Evolutionary conservation across 30 jellyfish, hydroid and myxozoan species (phyloP).

Genomic region (Rhopilema esculentum): DNA sequence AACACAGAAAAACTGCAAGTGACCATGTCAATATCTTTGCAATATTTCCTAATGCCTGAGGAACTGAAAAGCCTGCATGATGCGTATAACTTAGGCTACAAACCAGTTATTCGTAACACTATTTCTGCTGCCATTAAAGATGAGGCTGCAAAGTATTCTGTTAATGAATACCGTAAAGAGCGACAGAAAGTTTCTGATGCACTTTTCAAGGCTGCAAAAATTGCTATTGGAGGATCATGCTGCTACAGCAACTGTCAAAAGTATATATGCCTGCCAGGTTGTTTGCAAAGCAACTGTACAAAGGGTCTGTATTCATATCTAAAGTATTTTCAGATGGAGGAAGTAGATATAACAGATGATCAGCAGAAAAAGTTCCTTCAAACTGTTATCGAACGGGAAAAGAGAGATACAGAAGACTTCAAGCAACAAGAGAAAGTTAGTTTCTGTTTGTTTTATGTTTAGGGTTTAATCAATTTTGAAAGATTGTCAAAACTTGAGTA

Average conservation of each 20-base stretch:
- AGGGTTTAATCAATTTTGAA: neutral
- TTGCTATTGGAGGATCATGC: conserved; percentile 69
- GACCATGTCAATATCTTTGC: conserved; percentile 68
- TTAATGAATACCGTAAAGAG: conserved; percentile 52
- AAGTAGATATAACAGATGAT: conserved; percentile 60
- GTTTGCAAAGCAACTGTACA: conserved; percentile 20
- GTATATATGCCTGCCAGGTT: conserved; percentile 45
- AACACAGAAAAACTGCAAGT: conserved; percentile 67
- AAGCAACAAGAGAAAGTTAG: conserved; percentile 69
- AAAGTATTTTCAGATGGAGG: conserved; percentile 70
- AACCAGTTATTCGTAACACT: conserved; percentile 69
- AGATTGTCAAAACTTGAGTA: too few relatives aligned
- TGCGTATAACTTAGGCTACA: conserved; percentile 67
- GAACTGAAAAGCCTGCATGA: conserved; percentile 70
- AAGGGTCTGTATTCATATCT: conserved; percentile 67
- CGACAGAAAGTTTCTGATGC: conserved; percentile 48
- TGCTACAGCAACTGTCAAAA: conserved; percentile 52
- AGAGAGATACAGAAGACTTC: conserved; percentile 57
- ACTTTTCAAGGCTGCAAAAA: conserved; percentile 50
- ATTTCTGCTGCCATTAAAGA: conserved; percentile 63
- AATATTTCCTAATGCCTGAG: conserved; percentile 71
- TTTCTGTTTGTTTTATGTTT: neutral
- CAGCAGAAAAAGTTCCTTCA: conserved; percentile 68
- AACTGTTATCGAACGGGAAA: conserved; percentile 56
- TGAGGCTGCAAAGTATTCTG: conserved; percentile 56